Percentiles rank a stretch among this genome's conserved stretches.
phyloP scores from a whole-genome alignment of 1,140 invertebrate genomes.

The Eupristina koningsbergeri region DNA sequence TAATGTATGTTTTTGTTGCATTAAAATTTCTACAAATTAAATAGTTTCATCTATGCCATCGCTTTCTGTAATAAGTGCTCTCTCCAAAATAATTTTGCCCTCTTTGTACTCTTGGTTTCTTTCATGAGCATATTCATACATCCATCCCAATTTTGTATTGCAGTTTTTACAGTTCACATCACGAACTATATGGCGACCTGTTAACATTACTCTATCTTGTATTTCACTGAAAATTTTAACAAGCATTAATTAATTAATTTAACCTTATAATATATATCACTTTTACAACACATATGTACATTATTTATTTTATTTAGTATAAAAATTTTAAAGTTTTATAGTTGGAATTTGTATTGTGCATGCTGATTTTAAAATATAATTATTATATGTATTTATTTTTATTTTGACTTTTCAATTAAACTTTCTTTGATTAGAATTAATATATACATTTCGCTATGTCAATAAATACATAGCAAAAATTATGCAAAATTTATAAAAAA shows the following conservation, averaged over 20 bases:
- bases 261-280: too few relatives aligned
- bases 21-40: slow-evolving; percentile 54
- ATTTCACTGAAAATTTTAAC: slow-evolving; percentile 79
- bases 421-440: neutral
- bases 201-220: slow-evolving; percentile 94
- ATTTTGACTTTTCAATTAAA: neutral
- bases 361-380: neutral
- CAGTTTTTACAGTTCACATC: slow-evolving; percentile 55
- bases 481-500: too few relatives aligned
- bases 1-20: slow-evolving; percentile 14
- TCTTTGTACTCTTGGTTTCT: slow-evolving; percentile 92
- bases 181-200: slow-evolving; percentile 96
- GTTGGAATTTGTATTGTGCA: too few relatives aligned
- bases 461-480: too few relatives aligned
- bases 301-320: too few relatives aligned
- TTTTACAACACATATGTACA: too few relatives aligned
- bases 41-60: slow-evolving; percentile 87
- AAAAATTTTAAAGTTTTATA: too few relatives aligned
- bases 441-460: neutral
- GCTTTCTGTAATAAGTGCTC: slow-evolving; percentile 90
- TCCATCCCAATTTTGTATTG: slow-evolving; percentile 89
- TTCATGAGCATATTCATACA: slow-evolving; percentile 97
- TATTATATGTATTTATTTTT: neutral
- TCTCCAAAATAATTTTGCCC: slow-evolving; percentile 81
- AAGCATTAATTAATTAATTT: neutral